phyloP scores from a whole-genome alignment of 2,797 vertebrate species.

The Carapus acus region DNA sequence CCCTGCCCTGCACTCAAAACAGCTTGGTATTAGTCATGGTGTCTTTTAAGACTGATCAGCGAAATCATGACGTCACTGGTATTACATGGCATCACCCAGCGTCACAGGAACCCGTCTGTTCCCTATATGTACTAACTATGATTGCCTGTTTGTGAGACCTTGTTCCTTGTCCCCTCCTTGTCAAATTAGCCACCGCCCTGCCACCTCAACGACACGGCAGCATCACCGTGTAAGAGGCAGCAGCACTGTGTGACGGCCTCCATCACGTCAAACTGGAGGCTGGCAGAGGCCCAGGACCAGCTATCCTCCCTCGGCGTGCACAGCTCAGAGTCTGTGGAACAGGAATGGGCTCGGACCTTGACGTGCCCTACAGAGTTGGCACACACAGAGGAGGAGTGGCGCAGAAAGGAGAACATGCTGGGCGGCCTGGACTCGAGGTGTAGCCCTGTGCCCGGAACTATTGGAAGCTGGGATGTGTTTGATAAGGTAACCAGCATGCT shows the following conservation, averaged over 20 bases:
- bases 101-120: too few species aligned
- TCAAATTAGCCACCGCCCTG: conserved; percentile 62
- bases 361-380: conserved; percentile 80
- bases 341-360: conserved; percentile 82
- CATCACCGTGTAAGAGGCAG: conserved; percentile 84
- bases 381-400: conserved; percentile 88
- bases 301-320: conserved; percentile 89
- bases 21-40: not conserved
- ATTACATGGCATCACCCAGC: too few species aligned
- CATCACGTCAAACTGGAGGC: conserved; percentile 87
- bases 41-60: too few species aligned
- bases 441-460: conserved; percentile 76
- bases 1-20: conserved; percentile 35
- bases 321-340: conserved; percentile 88
- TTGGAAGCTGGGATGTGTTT: conserved; percentile 86
- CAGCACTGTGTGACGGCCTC: conserved; percentile 86
- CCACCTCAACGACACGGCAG: conserved; percentile 67
- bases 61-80: too few species aligned
- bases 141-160: too few species aligned
- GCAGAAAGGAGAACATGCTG: conserved; percentile 88
- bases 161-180: not conserved
- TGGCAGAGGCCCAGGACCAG: conserved; percentile 92
- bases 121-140: too few species aligned
- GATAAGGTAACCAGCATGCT: conserved; percentile 76
- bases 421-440: conserved; percentile 73